Percentiles rank a stretch among this genome's conserved stretches.
phyloP scores from a whole-genome alignment of 2,888 invertebrate genomes.

The Pristionchus japonicus region DNA sequence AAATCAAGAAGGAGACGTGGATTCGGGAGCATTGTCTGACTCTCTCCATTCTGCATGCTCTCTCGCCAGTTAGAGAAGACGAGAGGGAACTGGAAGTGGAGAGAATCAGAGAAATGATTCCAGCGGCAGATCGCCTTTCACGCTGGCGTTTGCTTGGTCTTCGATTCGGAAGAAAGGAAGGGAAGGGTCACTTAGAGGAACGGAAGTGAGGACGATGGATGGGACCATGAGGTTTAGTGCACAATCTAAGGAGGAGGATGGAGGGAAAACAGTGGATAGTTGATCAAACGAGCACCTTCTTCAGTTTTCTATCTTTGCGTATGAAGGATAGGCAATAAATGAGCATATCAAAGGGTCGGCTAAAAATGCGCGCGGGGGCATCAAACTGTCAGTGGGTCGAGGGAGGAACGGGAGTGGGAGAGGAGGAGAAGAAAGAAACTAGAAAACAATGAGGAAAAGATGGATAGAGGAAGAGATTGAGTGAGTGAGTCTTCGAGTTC shows the following conservation, averaged over 20 bases:
- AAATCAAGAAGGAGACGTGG: not conserved
- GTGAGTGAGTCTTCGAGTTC: not conserved
- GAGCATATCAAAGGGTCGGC: too few relatives aligned
- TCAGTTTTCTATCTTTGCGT: too few relatives aligned
- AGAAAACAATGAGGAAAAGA: conserved; percentile 41
- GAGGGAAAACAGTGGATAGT: conserved; percentile 15
- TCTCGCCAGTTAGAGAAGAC: too few relatives aligned
- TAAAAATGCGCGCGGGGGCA: too few relatives aligned
- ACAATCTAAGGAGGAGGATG: not conserved
- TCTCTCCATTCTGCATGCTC: too few relatives aligned
- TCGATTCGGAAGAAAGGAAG: not conserved
- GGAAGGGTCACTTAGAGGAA: not conserved
- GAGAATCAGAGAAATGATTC: not conserved
- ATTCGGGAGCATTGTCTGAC: too few relatives aligned
- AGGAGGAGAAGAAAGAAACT: not conserved
- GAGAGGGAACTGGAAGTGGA: too few relatives aligned
- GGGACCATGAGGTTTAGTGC: not conserved
- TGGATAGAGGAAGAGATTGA: not conserved
- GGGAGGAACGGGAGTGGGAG: not conserved
- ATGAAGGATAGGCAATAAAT: too few relatives aligned
- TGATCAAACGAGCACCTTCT: too few relatives aligned
- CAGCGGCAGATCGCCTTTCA: not conserved
- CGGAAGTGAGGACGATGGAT: not conserved
- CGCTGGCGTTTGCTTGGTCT: not conserved
- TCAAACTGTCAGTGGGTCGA: not conserved